Percentiles rank a stretch among this genome's conserved stretches.
Evolutionary conservation across 2,888 invertebrate genomes (phyloP).

Genomic region (Cyrtodaria siliqua): DNA sequence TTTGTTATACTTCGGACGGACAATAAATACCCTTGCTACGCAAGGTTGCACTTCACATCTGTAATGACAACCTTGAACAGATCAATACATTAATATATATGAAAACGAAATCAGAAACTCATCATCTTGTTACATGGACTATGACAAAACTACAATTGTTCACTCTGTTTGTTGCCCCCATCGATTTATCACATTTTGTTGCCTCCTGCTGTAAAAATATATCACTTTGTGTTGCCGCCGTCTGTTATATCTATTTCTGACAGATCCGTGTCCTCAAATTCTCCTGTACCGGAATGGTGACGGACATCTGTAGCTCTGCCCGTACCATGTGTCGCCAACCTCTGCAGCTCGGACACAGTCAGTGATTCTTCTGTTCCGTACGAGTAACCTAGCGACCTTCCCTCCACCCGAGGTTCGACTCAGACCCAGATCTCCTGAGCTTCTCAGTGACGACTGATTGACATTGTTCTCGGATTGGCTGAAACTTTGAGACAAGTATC

Average conservation of each 20-base stretch:
- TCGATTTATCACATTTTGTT: no score
- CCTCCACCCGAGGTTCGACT: conserved; percentile 58
- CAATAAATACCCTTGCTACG: no score
- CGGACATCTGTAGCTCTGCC: conserved; percentile 75
- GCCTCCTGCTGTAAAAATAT: no score
- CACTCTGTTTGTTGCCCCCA: no score
- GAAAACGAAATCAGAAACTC: no score
- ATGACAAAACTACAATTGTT: no score
- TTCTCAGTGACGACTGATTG: conserved; percentile 55
- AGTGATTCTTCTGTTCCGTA: conserved; percentile 68
- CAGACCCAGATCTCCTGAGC: conserved; percentile 62
- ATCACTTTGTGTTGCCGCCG: conserved; percentile 23
- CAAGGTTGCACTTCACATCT: no score
- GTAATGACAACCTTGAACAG: no score
- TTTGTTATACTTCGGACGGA: no score
- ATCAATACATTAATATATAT: no score
- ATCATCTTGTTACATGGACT: no score
- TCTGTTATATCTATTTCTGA: conserved; percentile 74
- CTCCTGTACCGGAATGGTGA: conserved; percentile 74
- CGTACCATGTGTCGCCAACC: conserved; percentile 58
- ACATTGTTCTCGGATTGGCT: conserved; percentile 69
- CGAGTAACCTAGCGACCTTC: conserved; percentile 74
- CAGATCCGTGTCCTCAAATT: conserved; percentile 71
- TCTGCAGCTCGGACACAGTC: conserved; percentile 62
- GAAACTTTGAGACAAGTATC: conserved; percentile 76